A percentile compares a stretch with the other conserved stretches of the same genome.
These are phyloP conservation scores for Puma concolor DNA, from an alignment of 2,113 vertebrate species.

Conservation along the genomic window DNA sequence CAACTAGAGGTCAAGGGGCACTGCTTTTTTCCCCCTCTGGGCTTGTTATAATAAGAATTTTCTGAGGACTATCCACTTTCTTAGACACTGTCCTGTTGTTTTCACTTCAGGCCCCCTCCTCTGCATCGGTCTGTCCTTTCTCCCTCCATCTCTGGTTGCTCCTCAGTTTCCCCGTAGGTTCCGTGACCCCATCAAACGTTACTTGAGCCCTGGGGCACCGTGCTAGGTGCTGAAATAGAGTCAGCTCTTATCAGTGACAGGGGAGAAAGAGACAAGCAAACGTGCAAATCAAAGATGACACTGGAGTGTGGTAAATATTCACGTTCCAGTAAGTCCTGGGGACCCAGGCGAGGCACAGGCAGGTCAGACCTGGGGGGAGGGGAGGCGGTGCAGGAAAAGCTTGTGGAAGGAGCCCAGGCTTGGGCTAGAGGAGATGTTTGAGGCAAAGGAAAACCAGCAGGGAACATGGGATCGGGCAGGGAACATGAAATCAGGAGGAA, in stretches of 20 bases:
- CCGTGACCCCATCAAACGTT: not conserved
- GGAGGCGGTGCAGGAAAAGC: not conserved
- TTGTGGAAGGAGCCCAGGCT: not conserved
- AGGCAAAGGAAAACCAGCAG: not conserved
- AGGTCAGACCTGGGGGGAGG: not conserved
- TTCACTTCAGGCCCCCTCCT: not conserved
- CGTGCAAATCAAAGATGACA: not conserved
- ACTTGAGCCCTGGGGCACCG: not conserved
- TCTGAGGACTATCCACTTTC: not conserved
- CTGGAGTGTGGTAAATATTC: not conserved
- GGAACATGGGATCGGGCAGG: not conserved
- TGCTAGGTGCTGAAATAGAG: not conserved
- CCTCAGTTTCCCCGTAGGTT: not conserved
- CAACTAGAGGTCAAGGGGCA: not conserved
- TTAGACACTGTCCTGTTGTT: not conserved
- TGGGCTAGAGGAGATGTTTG: not conserved
- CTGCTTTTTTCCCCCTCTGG: not conserved
- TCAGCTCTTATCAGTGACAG: not conserved
- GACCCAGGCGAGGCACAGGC: accelerated
- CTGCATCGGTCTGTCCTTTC: not conserved
- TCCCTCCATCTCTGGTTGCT: not conserved
- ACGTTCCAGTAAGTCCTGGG: not conserved
- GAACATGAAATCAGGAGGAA: not conserved
- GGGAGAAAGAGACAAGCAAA: not conserved
- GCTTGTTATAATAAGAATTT: not conserved